phyloP scores from a whole-genome alignment of 2,797 vertebrate species.

The Sebastes hubbsi region DNA sequence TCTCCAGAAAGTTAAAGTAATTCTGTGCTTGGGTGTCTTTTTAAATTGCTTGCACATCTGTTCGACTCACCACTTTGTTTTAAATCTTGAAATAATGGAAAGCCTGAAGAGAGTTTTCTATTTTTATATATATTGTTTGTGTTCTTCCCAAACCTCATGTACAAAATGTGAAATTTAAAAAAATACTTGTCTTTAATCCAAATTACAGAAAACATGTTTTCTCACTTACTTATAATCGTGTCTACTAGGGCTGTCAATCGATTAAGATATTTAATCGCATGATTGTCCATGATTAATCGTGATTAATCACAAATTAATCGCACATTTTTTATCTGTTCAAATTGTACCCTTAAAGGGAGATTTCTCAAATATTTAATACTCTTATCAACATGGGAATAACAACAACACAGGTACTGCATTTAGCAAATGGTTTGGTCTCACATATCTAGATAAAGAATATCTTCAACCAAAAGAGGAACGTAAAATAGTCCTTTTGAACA shows the following conservation, averaged over 20 bases:
- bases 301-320: too few species aligned
- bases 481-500: not conserved
- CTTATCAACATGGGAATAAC: too few species aligned
- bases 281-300: too few species aligned
- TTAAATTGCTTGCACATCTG: not conserved
- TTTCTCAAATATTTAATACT: too few species aligned
- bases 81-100: not conserved
- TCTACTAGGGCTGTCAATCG: not conserved
- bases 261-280: too few species aligned
- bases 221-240: not conserved
- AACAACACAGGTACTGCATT: too few species aligned
- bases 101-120: not conserved
- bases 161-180: not conserved
- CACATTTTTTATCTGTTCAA: too few species aligned
- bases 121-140: not conserved
- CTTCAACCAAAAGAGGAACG: not conserved
- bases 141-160: not conserved
- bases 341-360: too few species aligned
- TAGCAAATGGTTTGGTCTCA: not conserved
- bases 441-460: not conserved
- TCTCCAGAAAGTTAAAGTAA: slow-evolving; percentile 31
- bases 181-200: not conserved
- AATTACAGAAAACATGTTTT: not conserved
- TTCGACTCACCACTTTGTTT: not conserved
- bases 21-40: slow-evolving; percentile 28